Evolutionary conservation across 2,113 vertebrate genomes (phyloP).

Genomic region (Eudyptes chrysolophus): DNA sequence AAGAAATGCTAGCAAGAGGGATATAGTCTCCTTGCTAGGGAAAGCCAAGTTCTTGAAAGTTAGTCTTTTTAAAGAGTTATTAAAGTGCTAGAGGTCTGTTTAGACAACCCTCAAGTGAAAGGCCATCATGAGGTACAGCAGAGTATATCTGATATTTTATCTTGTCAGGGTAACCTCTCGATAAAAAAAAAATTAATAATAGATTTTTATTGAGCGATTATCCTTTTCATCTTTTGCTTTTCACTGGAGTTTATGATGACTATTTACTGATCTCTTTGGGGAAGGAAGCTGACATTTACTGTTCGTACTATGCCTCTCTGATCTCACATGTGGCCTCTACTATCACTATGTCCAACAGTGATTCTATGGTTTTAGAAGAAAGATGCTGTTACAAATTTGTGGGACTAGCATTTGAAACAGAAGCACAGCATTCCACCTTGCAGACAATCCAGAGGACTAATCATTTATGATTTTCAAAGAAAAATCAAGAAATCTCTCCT

Average conservation of each 20-base stretch:
- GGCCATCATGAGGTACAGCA: neutral
- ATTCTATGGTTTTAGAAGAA: neutral
- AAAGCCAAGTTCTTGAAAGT: neutral
- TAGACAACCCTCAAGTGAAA: neutral
- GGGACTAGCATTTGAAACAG: neutral
- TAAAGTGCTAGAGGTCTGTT: neutral
- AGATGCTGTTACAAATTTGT: neutral
- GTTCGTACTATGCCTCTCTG: neutral
- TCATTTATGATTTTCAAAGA: neutral
- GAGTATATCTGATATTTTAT: neutral
- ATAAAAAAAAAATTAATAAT: neutral
- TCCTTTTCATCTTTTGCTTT: neutral
- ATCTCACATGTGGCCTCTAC: neutral
- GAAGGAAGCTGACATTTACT: conserved; percentile 40
- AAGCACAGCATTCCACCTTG: neutral
- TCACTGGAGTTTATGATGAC: neutral
- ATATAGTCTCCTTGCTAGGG: neutral
- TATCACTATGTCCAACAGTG: neutral
- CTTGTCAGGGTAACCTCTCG: neutral
- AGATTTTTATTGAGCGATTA: conserved; percentile 28
- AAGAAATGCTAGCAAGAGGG: neutral
- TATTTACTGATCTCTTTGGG: conserved; percentile 36
- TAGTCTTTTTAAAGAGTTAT: neutral
- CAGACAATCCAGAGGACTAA: neutral
- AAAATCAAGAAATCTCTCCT: neutral